These are phyloP conservation scores for Hedya salicella DNA, from an alignment of 2,888 invertebrate genomes.

Conservation along the genomic window DNA sequence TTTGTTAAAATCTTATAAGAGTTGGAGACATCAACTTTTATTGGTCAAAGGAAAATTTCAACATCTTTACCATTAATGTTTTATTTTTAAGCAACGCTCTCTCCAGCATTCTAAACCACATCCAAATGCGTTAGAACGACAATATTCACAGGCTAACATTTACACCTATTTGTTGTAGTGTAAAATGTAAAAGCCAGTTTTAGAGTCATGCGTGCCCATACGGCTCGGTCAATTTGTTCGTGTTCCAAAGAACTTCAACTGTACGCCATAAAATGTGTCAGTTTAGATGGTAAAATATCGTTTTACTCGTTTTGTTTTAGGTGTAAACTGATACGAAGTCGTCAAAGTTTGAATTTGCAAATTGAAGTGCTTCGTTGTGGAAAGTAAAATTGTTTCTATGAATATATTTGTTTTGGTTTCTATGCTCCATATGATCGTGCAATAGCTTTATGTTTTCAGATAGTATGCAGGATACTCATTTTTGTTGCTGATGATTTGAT, in stretches of 20 bases:
- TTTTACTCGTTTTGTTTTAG: slow-evolving; percentile 21
- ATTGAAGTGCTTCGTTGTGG: neutral
- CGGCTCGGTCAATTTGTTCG: slow-evolving; percentile 39
- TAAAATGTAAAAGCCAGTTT: slow-evolving; percentile 55
- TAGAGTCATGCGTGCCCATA: slow-evolving; percentile 48
- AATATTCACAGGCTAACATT: slow-evolving; percentile 60
- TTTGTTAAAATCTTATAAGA: no score
- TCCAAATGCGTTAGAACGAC: slow-evolving; percentile 51
- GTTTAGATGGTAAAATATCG: slow-evolving; percentile 37
- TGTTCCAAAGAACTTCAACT: slow-evolving; percentile 28
- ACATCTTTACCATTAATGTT: no score
- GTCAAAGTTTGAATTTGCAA: slow-evolving; percentile 29
- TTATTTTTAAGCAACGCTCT: slow-evolving; percentile 28
- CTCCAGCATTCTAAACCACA: slow-evolving; percentile 45
- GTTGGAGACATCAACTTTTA: no score
- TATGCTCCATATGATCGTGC: neutral
- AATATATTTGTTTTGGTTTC: neutral
- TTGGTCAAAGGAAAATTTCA: no score
- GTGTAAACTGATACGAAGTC: slow-evolving; percentile 29
- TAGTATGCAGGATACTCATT: neutral
- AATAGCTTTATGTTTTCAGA: no score
- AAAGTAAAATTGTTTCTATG: slow-evolving; percentile 1
- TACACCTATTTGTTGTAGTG: slow-evolving; percentile 65
- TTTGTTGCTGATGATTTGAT: neutral
- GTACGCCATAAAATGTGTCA: slow-evolving; percentile 40